phyloP scores from a whole-genome alignment of 2,113 vertebrate species.

The Aegypius monachus region DNA sequence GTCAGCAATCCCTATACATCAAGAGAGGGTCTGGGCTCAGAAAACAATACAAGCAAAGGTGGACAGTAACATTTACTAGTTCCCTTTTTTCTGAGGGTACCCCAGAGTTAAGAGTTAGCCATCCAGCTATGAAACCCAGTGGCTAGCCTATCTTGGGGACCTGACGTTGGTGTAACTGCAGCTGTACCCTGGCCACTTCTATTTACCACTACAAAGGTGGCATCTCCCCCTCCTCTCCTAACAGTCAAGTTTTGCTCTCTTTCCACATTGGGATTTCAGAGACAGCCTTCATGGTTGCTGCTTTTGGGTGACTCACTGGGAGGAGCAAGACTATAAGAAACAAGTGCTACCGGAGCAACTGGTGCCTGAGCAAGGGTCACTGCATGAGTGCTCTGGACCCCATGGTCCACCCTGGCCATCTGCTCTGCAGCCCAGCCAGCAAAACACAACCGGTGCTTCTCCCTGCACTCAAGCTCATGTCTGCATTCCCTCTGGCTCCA shows the following conservation, averaged over 20 bases:
- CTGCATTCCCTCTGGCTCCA: rapidly evolving
- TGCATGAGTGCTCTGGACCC: background rate
- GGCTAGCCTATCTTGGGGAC: background rate
- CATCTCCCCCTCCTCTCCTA: background rate
- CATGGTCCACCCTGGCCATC: background rate
- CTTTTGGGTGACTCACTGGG: background rate
- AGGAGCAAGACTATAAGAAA: background rate
- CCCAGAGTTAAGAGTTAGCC: background rate
- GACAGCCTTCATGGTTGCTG: background rate
- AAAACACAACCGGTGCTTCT: rapidly evolving
- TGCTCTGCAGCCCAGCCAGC: background rate
- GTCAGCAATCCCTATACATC: background rate
- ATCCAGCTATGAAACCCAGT: background rate
- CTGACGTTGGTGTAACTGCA: background rate
- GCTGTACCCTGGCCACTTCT: background rate
- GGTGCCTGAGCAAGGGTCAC: background rate
- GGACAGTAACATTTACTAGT: background rate
- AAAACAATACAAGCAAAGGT: background rate
- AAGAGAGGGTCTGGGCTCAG: background rate
- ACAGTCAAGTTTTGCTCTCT: background rate
- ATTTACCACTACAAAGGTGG: background rate
- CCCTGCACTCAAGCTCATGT: background rate
- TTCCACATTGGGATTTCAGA: background rate
- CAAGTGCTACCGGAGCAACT: background rate
- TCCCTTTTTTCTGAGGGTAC: background rate